Conservation (phyloP, 2,888 invertebrate genomes). For the Erpobdella octoculata region DNA sequence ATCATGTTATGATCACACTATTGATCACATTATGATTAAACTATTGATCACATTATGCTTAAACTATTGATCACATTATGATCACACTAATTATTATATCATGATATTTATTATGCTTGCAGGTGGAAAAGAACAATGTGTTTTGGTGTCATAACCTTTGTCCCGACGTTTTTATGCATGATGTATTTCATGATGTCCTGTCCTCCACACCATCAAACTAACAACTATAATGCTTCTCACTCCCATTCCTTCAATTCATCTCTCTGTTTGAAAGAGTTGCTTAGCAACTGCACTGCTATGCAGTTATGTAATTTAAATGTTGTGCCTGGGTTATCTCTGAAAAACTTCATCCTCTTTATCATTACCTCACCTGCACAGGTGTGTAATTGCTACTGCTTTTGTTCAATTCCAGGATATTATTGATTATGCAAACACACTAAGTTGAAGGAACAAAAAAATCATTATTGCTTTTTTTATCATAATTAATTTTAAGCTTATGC, state of each 20-base stretch:
- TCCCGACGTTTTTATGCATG: slow-evolving; percentile 49
- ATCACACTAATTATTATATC: too few relatives aligned
- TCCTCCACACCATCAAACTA: neutral
- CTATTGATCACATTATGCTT: too few relatives aligned
- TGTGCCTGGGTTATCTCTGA: slow-evolving; percentile 79
- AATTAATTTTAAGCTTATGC: too few relatives aligned
- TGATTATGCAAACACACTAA: too few relatives aligned
- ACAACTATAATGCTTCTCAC: neutral
- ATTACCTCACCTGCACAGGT: slow-evolving; percentile 92
- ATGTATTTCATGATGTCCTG: slow-evolving; percentile 69
- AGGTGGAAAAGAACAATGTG: slow-evolving; percentile 12
- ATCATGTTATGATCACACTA: neutral
- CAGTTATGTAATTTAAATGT: slow-evolving; percentile 53
- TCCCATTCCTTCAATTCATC: neutral
- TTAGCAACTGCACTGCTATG: neutral
- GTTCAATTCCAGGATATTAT: too few relatives aligned
- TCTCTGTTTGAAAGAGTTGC: too few relatives aligned
- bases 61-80: too few relatives aligned
- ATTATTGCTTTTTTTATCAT: too few relatives aligned
- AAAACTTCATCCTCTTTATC: slow-evolving; percentile 84
- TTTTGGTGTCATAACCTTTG: neutral
- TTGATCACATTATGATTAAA: neutral
- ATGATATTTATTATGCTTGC: too few relatives aligned
- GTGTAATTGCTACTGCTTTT: slow-evolving; percentile 32
- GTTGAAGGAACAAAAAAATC: too few relatives aligned